Evolutionary conservation across 2,888 invertebrate species (phyloP).

Genomic region (Brachycybe producta): DNA sequence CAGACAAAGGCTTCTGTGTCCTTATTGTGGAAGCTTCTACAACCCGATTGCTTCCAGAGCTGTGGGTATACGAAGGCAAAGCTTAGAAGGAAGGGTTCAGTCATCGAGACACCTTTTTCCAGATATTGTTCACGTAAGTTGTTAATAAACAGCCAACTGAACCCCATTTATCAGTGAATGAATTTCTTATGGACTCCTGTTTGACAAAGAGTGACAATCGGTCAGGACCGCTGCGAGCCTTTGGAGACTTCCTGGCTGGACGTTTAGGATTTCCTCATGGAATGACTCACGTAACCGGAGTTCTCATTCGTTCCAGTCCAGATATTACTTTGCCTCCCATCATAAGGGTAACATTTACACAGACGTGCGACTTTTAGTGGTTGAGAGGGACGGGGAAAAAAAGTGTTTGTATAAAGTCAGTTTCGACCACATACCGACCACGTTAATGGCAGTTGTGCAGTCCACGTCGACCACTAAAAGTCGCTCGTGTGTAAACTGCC

Average conservation of each 20-base stretch:
- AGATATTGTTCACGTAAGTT: background rate
- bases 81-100: too few species aligned
- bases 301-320: constrained; percentile 15
- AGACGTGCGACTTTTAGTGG: background rate
- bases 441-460: too few species aligned
- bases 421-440: too few species aligned
- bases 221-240: constrained; percentile 15
- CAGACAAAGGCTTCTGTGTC: background rate
- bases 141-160: too few species aligned
- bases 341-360: constrained; percentile 6
- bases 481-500: too few species aligned
- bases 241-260: constrained; percentile 16
- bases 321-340: constrained; percentile 18
- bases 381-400: too few species aligned
- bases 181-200: too few species aligned
- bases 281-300: constrained; percentile 5
- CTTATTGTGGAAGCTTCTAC: constrained; percentile 2
- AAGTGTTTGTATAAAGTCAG: too few species aligned
- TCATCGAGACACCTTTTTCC: too few species aligned
- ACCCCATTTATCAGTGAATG: background rate
- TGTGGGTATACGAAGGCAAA: too few species aligned
- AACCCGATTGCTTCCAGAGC: background rate
- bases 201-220: background rate
- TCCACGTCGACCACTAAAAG: too few species aligned
- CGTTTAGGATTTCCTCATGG: constrained; percentile 8